phyloP scores from a whole-genome alignment of 2,888 invertebrate genomes.

The Andrena bucephala region DNA sequence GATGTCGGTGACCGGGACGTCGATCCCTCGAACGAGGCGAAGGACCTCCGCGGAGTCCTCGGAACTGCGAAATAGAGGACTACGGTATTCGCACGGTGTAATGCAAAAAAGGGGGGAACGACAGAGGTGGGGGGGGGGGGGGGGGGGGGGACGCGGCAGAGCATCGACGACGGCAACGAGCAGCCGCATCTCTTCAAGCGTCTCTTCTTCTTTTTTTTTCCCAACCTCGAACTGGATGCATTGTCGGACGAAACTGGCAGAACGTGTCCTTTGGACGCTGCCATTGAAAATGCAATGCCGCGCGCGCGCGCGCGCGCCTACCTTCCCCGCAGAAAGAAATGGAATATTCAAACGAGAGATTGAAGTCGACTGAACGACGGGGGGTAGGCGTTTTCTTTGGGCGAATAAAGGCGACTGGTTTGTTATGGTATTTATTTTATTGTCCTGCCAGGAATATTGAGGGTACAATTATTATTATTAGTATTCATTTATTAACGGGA shows the following conservation, averaged over 20 bases:
- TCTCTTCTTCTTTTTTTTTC: slow-evolving; percentile 6
- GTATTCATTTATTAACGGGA: too few species aligned
- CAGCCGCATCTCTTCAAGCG: slow-evolving; percentile 35
- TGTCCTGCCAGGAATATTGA: too few species aligned
- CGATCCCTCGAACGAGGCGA: slow-evolving; percentile 75
- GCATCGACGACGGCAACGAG: background rate
- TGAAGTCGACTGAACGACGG: background rate
- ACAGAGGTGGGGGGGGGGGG: background rate
- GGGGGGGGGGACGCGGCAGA: background rate
- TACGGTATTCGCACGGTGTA: slow-evolving; percentile 61
- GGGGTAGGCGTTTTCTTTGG: background rate
- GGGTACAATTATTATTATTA: too few species aligned
- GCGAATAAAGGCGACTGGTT: background rate
- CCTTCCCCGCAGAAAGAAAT: slow-evolving; percentile 1
- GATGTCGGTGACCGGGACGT: slow-evolving; percentile 81
- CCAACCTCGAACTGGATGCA: slow-evolving; percentile 38
- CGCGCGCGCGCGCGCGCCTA: too few species aligned
- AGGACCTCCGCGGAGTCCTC: slow-evolving; percentile 71
- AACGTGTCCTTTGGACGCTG: slow-evolving; percentile 30
- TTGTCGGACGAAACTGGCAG: slow-evolving; percentile 46
- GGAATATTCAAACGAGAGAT: slow-evolving; percentile 26
- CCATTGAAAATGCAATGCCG: slow-evolving; percentile 31
- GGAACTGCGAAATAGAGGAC: slow-evolving; percentile 64
- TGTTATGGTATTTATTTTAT: too few species aligned
- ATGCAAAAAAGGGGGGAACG: slow-evolving; percentile 28